A percentile compares a stretch with the other conserved stretches of the same genome.
These are phyloP conservation scores for Sphyrna mokarran DNA, from an alignment of 2,113 vertebrate species.

Conservation along the genomic window DNA sequence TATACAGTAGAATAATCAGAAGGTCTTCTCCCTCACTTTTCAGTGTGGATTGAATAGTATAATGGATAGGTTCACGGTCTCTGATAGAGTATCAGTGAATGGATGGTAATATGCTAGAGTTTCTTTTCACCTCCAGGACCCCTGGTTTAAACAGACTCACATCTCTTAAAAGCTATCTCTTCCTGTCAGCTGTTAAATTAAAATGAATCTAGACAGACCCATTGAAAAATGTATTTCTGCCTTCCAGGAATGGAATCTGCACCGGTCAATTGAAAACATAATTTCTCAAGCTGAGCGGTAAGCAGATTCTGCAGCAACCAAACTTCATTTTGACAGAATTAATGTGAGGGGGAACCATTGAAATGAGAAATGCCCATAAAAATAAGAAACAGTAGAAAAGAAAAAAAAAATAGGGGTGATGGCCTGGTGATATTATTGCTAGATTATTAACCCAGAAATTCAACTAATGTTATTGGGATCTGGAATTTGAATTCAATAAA, in stretches of 20 bases:
- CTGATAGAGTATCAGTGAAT: not conserved
- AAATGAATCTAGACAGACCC: not conserved
- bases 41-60: not conserved
- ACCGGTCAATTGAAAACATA: not conserved
- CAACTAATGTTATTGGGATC: no score
- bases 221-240: not conserved
- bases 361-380: not conserved
- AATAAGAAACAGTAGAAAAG: not conserved
- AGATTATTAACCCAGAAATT: no score
- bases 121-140: not conserved
- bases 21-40: not conserved
- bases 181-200: not conserved
- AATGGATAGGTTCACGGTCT: not conserved
- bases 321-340: not conserved
- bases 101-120: not conserved
- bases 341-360: not conserved
- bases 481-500: no score
- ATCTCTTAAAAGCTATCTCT: not conserved
- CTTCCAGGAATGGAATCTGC: not conserved
- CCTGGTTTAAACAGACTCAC: not conserved
- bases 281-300: not conserved
- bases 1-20: not conserved
- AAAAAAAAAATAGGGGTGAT: not conserved
- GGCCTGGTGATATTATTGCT: no score
- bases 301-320: not conserved